A percentile compares a stretch with the other conserved stretches of the same genome.
phyloP scores from a whole-genome alignment of 1,140 invertebrate species.

The Drosophila parabipectinata region DNA sequence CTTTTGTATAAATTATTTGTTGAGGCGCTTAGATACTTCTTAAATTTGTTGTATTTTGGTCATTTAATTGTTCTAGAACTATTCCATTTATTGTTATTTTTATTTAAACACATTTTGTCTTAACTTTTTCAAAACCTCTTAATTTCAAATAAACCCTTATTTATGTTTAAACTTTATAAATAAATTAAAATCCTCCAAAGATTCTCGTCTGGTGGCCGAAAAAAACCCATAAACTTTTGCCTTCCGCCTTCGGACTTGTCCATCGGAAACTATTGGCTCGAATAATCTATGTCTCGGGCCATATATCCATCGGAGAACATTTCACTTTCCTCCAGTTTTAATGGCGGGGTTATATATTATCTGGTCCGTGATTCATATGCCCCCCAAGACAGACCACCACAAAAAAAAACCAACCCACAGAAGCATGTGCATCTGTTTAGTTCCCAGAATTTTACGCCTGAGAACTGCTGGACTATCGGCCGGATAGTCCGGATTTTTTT shows the following conservation, averaged over 20 bases:
- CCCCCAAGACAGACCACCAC: not conserved
- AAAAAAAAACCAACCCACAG: slow-evolving; percentile 1
- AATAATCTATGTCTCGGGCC: slow-evolving; percentile 9
- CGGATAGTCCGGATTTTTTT: slow-evolving; percentile 6
- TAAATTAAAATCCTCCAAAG: not conserved
- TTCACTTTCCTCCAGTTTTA: slow-evolving; percentile 17
- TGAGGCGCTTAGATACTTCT: too few species aligned
- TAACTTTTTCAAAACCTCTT: not conserved
- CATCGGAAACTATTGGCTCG: not conserved
- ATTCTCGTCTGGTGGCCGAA: not conserved
- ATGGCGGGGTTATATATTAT: slow-evolving; percentile 17
- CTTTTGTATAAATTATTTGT: too few species aligned
- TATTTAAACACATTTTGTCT: not conserved
- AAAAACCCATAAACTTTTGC: not conserved
- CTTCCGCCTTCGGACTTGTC: not conserved
- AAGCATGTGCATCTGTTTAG: slow-evolving; percentile 20
- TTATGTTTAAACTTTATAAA: not conserved
- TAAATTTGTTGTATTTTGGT: too few species aligned
- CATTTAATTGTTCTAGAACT: too few species aligned
- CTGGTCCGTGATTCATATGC: slow-evolving; percentile 20
- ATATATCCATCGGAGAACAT: slow-evolving; percentile 5
- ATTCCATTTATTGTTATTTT: too few species aligned
- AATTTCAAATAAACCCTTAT: not conserved
- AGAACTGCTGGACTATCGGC: slow-evolving; percentile 5
- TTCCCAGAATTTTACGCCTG: not conserved